These are phyloP conservation scores for Oryzias curvinotus DNA, from an alignment of 2,113 vertebrate genomes.

Conservation along the genomic window DNA sequence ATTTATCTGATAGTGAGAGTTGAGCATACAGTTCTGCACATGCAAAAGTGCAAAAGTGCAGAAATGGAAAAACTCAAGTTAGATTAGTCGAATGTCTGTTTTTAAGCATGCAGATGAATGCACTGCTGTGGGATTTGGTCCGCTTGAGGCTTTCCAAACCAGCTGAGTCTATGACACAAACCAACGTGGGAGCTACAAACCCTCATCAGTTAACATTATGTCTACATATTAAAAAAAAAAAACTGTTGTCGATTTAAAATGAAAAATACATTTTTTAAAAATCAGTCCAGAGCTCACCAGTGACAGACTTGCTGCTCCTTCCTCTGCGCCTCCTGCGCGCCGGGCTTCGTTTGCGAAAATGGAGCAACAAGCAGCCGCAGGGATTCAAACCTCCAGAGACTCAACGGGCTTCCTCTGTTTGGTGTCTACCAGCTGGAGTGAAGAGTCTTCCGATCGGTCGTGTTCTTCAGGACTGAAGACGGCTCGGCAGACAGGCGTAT, in stretches of 20 bases:
- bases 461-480: too few relatives aligned
- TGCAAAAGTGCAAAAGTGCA: not conserved
- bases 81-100: not conserved
- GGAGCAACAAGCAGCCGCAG: not conserved
- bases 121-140: not conserved
- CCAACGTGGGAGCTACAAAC: not conserved
- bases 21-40: too few relatives aligned
- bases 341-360: not conserved
- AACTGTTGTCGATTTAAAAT: not conserved
- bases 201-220: not conserved
- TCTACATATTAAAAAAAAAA: not conserved
- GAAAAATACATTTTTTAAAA: not conserved
- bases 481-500: too few relatives aligned
- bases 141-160: not conserved
- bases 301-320: not conserved
- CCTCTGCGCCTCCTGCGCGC: not conserved
- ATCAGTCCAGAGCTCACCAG: not conserved
- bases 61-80: not conserved
- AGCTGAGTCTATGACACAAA: not conserved
- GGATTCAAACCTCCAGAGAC: not conserved
- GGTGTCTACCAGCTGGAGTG: constrained; percentile 20
- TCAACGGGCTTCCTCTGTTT: not conserved
- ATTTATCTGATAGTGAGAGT: too few relatives aligned
- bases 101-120: not conserved
- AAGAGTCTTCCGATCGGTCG: not conserved